Evolutionary conservation across 1,140 invertebrate species (phyloP), one percentile per base, ranked within the genome.

Genomic region (Lucilia sericata): DNA sequence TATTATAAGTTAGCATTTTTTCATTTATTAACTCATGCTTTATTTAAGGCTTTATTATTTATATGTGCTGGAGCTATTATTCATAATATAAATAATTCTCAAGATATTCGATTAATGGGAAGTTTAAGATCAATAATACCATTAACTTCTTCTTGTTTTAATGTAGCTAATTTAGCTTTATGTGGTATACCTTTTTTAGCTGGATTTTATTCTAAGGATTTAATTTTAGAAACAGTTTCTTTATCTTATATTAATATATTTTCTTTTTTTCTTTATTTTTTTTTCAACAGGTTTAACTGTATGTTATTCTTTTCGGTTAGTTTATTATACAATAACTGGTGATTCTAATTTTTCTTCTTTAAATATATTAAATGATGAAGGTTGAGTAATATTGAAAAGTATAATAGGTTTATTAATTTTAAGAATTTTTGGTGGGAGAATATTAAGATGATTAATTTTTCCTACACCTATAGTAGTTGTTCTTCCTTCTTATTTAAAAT

Each of bases 31-130:
- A 92, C 88, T 85, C 93, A 94, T 93, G 94, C 94, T 83, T 91
- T 94, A 91, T 94, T 94, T 93, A 94, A 94, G 85, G 92, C 93
- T 84, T 91, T 94, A 89, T 91, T 94, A 89, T 94, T 94, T 92
- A 92, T 94, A 87, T 93, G 93, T 91, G 89, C 92, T 2, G 93
- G 93, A 0, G 87, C 91, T 85, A 91, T 94, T 89, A 94, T 95
- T 93, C 93, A 94, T 93, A 91, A 88, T 87, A 91, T 92, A 89
- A 87, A 87, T 85, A 92, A 93, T 92, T 91, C 85, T 91, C 94
- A 94, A 88, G 93, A 95, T 93, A 93, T 94, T 92, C 93, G 93
- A 5, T 89, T 85, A 87, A 92, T 94, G 89, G 92, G 92, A 0
- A 85, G 84, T 2, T 85, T 93, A 88, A 88, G 88, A 85, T 85